These are phyloP conservation scores for Glossophaga mutica DNA, from an alignment of 2,797 vertebrate genomes.

Conservation along the genomic window DNA sequence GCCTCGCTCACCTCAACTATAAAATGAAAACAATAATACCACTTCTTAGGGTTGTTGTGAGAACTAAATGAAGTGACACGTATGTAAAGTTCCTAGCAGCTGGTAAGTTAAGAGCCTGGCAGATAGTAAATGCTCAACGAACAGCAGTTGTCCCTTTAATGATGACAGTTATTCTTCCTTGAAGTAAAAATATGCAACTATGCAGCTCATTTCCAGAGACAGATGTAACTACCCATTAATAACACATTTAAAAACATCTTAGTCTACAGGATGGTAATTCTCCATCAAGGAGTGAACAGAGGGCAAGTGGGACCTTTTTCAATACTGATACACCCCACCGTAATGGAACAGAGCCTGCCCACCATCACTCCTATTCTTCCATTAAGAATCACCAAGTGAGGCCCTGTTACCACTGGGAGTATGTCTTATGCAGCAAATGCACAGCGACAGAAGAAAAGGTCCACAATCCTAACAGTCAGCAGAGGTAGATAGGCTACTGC, in stretches of 20 bases:
- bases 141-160: background rate
- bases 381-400: background rate
- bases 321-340: background rate
- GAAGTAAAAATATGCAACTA: conserved; percentile 8
- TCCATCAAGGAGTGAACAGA: background rate
- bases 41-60: background rate
- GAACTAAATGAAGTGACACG: background rate
- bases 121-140: conserved; percentile 1
- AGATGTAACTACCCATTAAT: background rate
- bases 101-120: background rate
- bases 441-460: background rate
- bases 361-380: background rate
- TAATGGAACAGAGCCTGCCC: background rate
- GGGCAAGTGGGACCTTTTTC: background rate
- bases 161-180: background rate
- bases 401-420: background rate
- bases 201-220: background rate
- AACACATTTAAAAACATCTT: background rate
- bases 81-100: background rate
- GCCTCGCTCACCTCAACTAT: background rate
- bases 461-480: background rate
- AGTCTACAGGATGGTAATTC: background rate
- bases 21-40: background rate
- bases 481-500: background rate
- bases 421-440: background rate